phyloP scores from a whole-genome alignment of 53 echinoderm and acorn worm genomes.

The Echinometra lucunter region DNA sequence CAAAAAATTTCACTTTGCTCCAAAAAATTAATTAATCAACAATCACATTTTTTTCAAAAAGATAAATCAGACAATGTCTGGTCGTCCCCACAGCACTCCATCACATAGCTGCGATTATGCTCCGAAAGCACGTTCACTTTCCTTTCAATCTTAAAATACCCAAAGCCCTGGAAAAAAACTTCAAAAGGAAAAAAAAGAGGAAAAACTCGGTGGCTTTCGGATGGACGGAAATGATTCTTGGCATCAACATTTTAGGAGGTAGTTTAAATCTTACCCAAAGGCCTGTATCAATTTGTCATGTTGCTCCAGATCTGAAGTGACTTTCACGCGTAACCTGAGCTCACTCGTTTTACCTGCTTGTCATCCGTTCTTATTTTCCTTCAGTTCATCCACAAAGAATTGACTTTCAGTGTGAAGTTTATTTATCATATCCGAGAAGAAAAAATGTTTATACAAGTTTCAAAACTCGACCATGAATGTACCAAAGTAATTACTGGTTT shows the following conservation, averaged over 20 bases:
- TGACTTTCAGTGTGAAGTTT: neutral
- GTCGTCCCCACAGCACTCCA: neutral
- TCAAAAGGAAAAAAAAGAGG: neutral
- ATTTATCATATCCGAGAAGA: neutral
- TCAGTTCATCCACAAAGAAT: neutral
- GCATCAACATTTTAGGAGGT: neutral
- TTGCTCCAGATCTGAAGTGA: neutral
- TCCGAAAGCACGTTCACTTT: neutral
- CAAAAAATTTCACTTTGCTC: too few species aligned
- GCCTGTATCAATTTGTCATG: constrained; percentile 24
- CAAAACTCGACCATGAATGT: neutral
- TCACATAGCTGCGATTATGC: neutral
- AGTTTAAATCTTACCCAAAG: constrained; percentile 24
- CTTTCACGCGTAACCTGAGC: neutral
- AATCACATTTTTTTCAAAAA: neutral
- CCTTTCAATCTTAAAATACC: neutral
- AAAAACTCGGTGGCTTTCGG: neutral
- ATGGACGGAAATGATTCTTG: constrained; percentile 25
- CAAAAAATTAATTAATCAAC: neutral
- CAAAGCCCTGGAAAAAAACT: neutral
- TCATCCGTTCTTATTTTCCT: neutral
- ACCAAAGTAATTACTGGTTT: neutral
- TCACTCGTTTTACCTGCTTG: neutral
- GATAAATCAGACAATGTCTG: neutral
- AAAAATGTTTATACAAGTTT: neutral